Evolutionary conservation across 2,888 invertebrate species (phyloP).

Genomic region (Pseudococcus jackbeardsleyi): DNA sequence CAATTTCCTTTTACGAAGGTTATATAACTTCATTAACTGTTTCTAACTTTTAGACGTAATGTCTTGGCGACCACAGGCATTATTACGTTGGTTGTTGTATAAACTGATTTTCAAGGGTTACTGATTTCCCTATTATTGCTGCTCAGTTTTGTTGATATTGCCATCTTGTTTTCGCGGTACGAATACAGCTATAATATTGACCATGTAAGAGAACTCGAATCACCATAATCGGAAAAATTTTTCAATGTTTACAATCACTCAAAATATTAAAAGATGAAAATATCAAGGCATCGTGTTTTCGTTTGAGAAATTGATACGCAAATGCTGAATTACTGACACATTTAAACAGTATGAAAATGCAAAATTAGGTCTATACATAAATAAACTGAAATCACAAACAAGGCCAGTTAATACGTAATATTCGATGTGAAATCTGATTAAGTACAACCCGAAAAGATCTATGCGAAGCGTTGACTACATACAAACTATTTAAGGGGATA

Average conservation of each 20-base stretch:
- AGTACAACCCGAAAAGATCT: background rate
- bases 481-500: background rate
- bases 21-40: slow-evolving; percentile 55
- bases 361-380: background rate
- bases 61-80: slow-evolving; percentile 55
- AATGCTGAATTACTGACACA: background rate
- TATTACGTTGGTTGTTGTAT: slow-evolving; percentile 48
- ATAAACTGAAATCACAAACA: background rate
- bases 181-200: background rate
- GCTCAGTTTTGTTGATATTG: slow-evolving; percentile 51
- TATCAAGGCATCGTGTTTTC: too few relatives aligned
- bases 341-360: background rate
- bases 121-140: slow-evolving; percentile 52
- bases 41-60: slow-evolving; percentile 54
- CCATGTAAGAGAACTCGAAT: background rate
- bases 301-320: background rate
- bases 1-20: slow-evolving; percentile 56
- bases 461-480: background rate
- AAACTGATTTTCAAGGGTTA: slow-evolving; percentile 57
- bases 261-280: background rate
- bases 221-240: background rate
- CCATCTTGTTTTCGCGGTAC: slow-evolving; percentile 1
- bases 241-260: background rate
- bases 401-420: background rate
- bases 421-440: background rate